Base-by-base conservation (phyloP, 2,113 vertebrate genomes). In the Melanerpes formicivorus region DNA sequence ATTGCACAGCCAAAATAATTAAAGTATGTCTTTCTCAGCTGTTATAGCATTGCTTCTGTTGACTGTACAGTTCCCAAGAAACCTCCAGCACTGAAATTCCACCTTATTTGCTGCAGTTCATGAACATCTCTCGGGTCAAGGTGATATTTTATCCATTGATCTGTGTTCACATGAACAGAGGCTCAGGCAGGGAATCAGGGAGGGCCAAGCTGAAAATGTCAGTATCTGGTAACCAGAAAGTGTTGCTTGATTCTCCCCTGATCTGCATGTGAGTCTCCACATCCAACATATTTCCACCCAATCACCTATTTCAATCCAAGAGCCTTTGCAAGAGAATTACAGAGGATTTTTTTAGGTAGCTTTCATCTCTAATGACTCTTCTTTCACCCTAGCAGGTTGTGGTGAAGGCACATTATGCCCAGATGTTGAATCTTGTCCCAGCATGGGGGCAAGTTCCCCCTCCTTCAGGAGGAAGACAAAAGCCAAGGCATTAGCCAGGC, bases 281-380 rank as follows among this genome's bases (percentile, higher is more conserved):
- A 54, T 34, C 34, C 55, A 77, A n/a, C 30, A 25, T 8, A 34
- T 44, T 77, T 44, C 42, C 46, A 30, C 25, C 6, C 1, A 1
- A 55, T 32, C 55, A 42, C 13, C 7, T 11, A 14, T 29, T 23
- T 32, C 62, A 60, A 72, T 32, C 46, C 32, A 58, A 46, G 40
- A 58, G 17, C 58, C 40, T 26, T 67, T 40, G 14, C 21, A 17
- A 80, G 58, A 76, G 46, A 18, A 40, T 14, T 23, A 10, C 19
- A 25, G n/a, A 15, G 5, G 27, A 63, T 52, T 52, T 10, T 46
- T 80, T 25, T 5, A 56, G 63, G 26, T 34, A 91, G 9, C 30
- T 46, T 71, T 11, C 19, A 75, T 50, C 2, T 63, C 23, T 34
- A 42, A 17, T 0, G 0, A 30, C 6, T 58, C 34, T 32, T 60